These are phyloP conservation scores for Cataglyphis altisquamis DNA, from an alignment of 2,888 invertebrate genomes.

Conservation along the genomic window DNA sequence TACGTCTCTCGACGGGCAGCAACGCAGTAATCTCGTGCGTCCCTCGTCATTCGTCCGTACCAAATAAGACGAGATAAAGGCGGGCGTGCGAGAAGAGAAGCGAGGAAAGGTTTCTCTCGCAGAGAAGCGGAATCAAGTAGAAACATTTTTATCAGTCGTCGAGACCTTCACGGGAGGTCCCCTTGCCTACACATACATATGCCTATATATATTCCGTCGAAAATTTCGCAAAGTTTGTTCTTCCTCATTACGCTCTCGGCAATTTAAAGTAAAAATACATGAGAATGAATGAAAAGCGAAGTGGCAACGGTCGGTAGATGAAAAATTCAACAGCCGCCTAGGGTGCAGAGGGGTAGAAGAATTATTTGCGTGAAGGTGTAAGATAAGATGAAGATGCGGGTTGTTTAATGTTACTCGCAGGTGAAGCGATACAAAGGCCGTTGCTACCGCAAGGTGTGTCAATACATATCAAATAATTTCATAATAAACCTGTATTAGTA, in stretches of 20 bases:
- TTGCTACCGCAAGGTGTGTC: constrained; percentile 61
- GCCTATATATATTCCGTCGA: constrained; percentile 63
- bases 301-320: constrained; percentile 39
- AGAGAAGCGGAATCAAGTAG: constrained; percentile 69
- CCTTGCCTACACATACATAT: constrained; percentile 42
- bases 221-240: constrained; percentile 30
- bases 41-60: constrained; percentile 71
- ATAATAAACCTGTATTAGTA: not conserved
- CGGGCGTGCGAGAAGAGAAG: constrained; percentile 31
- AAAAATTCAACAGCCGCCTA: constrained; percentile 51
- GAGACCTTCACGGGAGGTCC: constrained; percentile 75
- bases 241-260: constrained; percentile 20
- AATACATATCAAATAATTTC: constrained; percentile 35
- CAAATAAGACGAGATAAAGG: constrained; percentile 74
- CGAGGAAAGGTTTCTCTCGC: constrained; percentile 16
- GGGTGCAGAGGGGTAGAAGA: constrained; percentile 13
- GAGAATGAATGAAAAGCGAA: not conserved
- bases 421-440: constrained; percentile 61
- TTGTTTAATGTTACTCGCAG: constrained; percentile 61
- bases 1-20: constrained; percentile 72
- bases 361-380: constrained; percentile 55
- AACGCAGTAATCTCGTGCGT: constrained; percentile 73
- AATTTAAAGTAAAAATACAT: not conserved
- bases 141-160: constrained; percentile 78
- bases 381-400: constrained; percentile 73